phyloP scores from a whole-genome alignment of 2,797 vertebrate genomes.

The Eurystomus glaucurus region DNA sequence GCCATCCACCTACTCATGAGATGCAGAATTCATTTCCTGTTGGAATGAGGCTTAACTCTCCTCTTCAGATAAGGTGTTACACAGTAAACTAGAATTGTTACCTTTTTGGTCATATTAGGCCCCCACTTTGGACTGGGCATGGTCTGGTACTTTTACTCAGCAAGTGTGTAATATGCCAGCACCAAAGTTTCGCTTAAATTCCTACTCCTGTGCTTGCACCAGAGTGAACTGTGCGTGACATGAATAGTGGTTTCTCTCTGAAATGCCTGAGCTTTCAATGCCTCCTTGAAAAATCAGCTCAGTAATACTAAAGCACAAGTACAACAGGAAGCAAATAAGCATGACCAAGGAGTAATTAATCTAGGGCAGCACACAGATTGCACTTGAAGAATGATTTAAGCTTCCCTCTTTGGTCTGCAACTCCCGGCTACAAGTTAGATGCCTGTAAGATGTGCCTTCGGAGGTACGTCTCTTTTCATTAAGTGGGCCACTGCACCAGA shows the following conservation, averaged over 20 bases:
- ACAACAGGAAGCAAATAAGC: neutral
- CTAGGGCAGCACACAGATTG: neutral
- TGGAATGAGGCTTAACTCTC: fast-evolving
- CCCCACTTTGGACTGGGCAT: neutral
- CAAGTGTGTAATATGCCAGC: neutral
- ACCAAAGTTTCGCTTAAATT: neutral
- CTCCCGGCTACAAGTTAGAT: neutral
- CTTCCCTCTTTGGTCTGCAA: neutral
- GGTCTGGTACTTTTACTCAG: neutral
- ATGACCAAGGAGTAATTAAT: neutral
- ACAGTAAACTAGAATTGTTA: neutral
- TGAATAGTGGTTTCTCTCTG: neutral
- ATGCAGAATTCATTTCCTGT: neutral
- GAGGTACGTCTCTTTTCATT: fast-evolving
- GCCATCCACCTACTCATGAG: neutral
- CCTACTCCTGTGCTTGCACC: neutral
- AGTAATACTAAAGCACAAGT: neutral
- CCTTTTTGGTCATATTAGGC: neutral
- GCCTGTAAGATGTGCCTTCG: too few relatives aligned
- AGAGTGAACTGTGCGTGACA: neutral
- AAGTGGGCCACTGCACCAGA: neutral
- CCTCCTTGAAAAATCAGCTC: neutral
- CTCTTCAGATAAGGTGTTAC: neutral
- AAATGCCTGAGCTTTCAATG: neutral
- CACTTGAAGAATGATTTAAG: neutral